These are phyloP conservation scores for Sebastes wilsoni DNA, from an alignment of 2,797 vertebrate species.

Conservation along the genomic window DNA sequence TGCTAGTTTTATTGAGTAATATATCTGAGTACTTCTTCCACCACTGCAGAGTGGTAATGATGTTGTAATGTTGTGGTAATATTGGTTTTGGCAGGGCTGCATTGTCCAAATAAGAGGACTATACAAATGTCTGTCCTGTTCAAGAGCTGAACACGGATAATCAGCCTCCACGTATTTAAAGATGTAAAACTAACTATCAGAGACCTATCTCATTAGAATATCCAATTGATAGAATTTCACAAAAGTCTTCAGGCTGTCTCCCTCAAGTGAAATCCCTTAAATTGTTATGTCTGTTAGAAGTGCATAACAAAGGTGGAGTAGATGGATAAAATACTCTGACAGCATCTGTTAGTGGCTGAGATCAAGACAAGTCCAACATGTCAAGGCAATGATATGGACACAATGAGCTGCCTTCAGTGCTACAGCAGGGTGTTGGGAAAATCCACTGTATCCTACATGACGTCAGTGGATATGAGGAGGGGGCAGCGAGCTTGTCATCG, in stretches of 20 bases:
- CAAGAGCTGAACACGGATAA: neutral
- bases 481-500: neutral
- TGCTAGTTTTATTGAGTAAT: neutral
- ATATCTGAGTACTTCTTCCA: neutral
- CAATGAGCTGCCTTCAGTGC: constrained; percentile 20
- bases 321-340: constrained; percentile 4
- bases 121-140: neutral
- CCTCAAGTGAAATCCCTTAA: neutral
- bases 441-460: constrained; percentile 14
- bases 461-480: neutral
- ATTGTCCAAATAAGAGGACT: neutral
- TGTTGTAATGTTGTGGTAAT: neutral
- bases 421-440: constrained; percentile 27
- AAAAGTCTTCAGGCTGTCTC: neutral
- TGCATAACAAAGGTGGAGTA: constrained; percentile 21
- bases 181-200: neutral
- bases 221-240: neutral
- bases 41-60: neutral
- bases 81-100: neutral
- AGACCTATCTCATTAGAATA: neutral
- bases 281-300: constrained; percentile 8
- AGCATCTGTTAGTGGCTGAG: constrained; percentile 2
- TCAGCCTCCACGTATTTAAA: neutral
- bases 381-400: constrained; percentile 6
- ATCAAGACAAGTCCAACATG: constrained; percentile 31